These are phyloP conservation scores for Stenodera caucasica DNA, from an alignment of 2,888 invertebrate species.

Conservation along the genomic window DNA sequence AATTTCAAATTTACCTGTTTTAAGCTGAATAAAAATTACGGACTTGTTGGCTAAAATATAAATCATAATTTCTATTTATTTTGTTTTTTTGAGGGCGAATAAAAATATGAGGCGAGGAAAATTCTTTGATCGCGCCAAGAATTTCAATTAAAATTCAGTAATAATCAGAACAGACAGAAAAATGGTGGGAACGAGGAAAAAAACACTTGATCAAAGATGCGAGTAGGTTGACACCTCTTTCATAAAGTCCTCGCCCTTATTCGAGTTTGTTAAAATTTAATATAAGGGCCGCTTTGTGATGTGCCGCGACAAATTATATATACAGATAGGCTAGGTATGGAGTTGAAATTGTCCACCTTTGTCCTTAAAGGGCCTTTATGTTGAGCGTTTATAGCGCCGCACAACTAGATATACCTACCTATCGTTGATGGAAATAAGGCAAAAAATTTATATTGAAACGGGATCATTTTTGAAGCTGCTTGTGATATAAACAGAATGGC, in stretches of 20 bases:
- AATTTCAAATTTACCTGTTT: slow-evolving; percentile 14
- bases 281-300: slow-evolving; percentile 34
- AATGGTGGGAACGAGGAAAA: slow-evolving; percentile 6
- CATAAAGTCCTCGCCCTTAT: slow-evolving; percentile 28
- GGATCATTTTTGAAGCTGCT: too few species aligned
- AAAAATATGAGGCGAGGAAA: background rate
- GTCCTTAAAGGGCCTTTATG: slow-evolving; percentile 33
- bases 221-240: slow-evolving; percentile 32
- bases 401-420: slow-evolving; percentile 18
- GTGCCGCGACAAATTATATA: slow-evolving; percentile 33
- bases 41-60: too few species aligned
- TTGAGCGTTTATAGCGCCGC: slow-evolving; percentile 21
- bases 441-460: too few species aligned
- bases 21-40: too few species aligned
- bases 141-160: slow-evolving; percentile 38
- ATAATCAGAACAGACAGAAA: slow-evolving; percentile 20
- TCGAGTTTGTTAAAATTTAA: slow-evolving; percentile 37
- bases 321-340: slow-evolving; percentile 28
- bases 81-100: too few species aligned
- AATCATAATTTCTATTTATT: too few species aligned
- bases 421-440: too few species aligned
- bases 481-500: background rate
- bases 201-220: slow-evolving; percentile 35
- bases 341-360: slow-evolving; percentile 32
- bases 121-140: slow-evolving; percentile 11